A percentile compares a stretch with the other conserved stretches of the same genome.
Evolutionary conservation across 2,888 invertebrate genomes (phyloP).

Genomic region (Clunio marinus): DNA sequence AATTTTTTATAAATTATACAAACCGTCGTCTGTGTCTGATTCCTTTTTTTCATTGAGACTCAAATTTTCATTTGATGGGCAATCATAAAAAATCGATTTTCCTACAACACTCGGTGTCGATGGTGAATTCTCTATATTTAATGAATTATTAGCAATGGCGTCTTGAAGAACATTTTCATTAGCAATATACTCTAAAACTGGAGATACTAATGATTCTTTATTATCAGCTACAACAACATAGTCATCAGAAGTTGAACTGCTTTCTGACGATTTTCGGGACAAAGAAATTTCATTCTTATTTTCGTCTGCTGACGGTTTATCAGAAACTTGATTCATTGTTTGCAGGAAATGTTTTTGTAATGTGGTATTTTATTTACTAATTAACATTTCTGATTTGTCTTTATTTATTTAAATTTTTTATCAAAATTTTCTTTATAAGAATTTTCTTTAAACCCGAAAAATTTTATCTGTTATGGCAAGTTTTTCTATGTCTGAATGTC

Average conservation of each 20-base stretch:
- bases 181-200: neutral
- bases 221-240: slow-evolving; percentile 1
- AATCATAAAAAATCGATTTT: slow-evolving; percentile 52
- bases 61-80: slow-evolving; percentile 61
- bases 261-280: neutral
- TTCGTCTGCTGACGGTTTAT: neutral
- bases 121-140: slow-evolving; percentile 10
- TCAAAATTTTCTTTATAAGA: too few relatives aligned
- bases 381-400: too few relatives aligned
- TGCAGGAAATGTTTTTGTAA: too few relatives aligned
- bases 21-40: slow-evolving; percentile 72
- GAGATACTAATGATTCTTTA: neutral
- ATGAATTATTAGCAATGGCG: neutral
- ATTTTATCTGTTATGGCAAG: too few relatives aligned
- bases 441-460: too few relatives aligned
- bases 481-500: too few relatives aligned
- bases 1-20: neutral
- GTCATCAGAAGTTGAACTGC: neutral
- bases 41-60: slow-evolving; percentile 72
- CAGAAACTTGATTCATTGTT: neutral
- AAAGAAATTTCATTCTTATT: neutral
- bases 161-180: slow-evolving; percentile 11
- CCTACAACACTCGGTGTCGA: slow-evolving; percentile 47
- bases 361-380: too few relatives aligned
- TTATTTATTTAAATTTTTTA: too few relatives aligned